Evolutionary conservation across 2,113 vertebrate species (phyloP), one percentile per base, ranked within the genome.

Genomic region (Dascyllus trimaculatus): DNA sequence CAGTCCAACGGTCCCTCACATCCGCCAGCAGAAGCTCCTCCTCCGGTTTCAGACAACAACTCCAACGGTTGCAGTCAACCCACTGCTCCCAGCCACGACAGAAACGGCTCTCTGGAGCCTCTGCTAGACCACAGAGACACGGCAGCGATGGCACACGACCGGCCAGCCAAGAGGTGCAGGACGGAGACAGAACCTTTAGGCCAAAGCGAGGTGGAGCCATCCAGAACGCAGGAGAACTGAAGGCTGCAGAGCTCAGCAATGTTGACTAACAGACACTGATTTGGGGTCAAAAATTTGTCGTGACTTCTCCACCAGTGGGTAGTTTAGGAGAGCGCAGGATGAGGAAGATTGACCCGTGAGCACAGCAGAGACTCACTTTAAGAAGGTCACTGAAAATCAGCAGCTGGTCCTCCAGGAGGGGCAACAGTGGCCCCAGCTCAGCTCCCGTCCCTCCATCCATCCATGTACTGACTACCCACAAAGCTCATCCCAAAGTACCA

Each of bases 1-100:
- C 96, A 95, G 29, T 45, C 92, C n/a, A 96, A 97, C 0, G 96
- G 97, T 57, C 96, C 96, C 1, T 85, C 87, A 5, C 95, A 93
- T 40, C 87, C 43, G 2, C 88, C 78, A 54, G 94, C 26, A 2
- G 88, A 88, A 4, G 66, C 62, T 26, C 59, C 81, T 15, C 75
- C 67, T 48, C 78, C 80, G 14, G 17, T 93, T 67, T 76, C 93
- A 0, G 96, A 97, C 68, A 92, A 75, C 73, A 96, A 96, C 48
- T 95, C 95, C 13, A 98, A 98, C 32, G 96, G 96, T 9, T 97
- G 95, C 73, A 95, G 43, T 72, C 83, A 87, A 78, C 93, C 38
- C 89, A 43, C 69, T n/a, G 90, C 94, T 14, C n/a, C 86, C 60
- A 45, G 51, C 25, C 95, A 96, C 8, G 88, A 95, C 61, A 95